Conservation (phyloP, 1,140 invertebrate genomes). For the Hirudo medicinalis region DNA sequence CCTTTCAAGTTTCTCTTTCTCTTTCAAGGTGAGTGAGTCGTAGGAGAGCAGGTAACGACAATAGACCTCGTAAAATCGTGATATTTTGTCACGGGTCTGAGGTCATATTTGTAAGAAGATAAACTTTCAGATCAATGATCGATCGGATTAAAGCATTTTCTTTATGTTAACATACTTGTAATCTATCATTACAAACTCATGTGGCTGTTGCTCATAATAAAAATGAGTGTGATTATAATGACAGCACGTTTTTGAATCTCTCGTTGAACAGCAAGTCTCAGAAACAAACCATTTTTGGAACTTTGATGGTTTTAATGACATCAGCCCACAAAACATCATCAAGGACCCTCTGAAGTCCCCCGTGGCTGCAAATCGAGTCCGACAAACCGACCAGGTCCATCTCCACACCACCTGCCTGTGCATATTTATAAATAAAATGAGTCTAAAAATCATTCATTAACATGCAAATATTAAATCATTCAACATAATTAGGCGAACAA, state of each 20-base stretch:
- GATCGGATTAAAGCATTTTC: too few relatives aligned
- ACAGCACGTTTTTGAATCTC: too few relatives aligned
- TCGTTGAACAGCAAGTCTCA: background rate
- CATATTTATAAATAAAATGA: constrained; percentile 4
- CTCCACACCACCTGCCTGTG: constrained; percentile 71
- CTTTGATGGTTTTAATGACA: constrained; percentile 73
- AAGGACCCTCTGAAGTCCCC: constrained; percentile 76
- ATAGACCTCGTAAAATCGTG: constrained; percentile 78
- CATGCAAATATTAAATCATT: background rate
- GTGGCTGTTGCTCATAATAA: too few relatives aligned
- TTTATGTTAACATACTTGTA: too few relatives aligned
- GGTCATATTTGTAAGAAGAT: too few relatives aligned
- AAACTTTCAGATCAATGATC: too few relatives aligned
- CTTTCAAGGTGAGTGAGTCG: constrained; percentile 63
- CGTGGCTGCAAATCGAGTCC: constrained; percentile 66
- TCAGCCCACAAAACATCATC: constrained; percentile 79
- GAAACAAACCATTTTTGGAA: constrained; percentile 53
- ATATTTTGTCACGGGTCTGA: constrained; percentile 61
- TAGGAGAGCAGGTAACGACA: constrained; percentile 84
- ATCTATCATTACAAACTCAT: too few relatives aligned
- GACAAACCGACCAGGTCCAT: constrained; percentile 73
- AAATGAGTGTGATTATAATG: too few relatives aligned
- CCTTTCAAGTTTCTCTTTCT: constrained; percentile 62
- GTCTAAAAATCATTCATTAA: background rate
- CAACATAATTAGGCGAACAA: constrained; percentile 28